These are phyloP conservation scores for Enoplosus armatus DNA, from an alignment of 2,797 vertebrate species.

Conservation along the genomic window DNA sequence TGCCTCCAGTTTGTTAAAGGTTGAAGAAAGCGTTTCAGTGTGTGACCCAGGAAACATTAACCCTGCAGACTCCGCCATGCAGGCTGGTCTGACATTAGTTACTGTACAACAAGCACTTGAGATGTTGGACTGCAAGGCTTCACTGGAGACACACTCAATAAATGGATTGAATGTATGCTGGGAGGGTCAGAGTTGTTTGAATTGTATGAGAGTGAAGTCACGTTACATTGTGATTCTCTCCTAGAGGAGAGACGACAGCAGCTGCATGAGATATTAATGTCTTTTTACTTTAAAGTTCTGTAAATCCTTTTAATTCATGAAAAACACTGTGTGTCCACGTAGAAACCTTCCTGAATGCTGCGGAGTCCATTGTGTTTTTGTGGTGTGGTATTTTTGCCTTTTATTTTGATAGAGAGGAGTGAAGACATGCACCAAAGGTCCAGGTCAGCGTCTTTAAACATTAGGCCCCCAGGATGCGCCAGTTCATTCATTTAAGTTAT, in stretches of 20 bases:
- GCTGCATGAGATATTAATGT: not conserved
- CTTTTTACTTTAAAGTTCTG: not conserved
- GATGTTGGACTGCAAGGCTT: not conserved
- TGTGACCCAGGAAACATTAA: not conserved
- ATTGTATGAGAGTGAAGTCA: not conserved
- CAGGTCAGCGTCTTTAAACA: too few relatives aligned
- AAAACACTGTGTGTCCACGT: not conserved
- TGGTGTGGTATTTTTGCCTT: too few relatives aligned
- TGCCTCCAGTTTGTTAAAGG: constrained; percentile 10
- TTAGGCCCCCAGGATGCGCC: too few relatives aligned
- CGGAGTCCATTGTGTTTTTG: too few relatives aligned
- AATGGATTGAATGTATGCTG: not conserved
- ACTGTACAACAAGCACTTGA: not conserved
- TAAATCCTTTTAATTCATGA: not conserved
- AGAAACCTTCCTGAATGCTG: not conserved
- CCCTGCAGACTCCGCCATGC: not conserved
- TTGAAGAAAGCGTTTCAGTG: not conserved
- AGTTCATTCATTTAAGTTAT: too few relatives aligned
- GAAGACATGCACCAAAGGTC: too few relatives aligned
- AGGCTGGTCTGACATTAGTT: not conserved
- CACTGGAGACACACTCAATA: not conserved
- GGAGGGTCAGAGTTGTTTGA: not conserved
- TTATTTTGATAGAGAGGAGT: too few relatives aligned
- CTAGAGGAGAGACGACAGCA: not conserved
- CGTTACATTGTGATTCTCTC: not conserved